These are phyloP conservation scores for Amblyteles armatorius DNA, from an alignment of 2,888 invertebrate genomes.

Conservation along the genomic window DNA sequence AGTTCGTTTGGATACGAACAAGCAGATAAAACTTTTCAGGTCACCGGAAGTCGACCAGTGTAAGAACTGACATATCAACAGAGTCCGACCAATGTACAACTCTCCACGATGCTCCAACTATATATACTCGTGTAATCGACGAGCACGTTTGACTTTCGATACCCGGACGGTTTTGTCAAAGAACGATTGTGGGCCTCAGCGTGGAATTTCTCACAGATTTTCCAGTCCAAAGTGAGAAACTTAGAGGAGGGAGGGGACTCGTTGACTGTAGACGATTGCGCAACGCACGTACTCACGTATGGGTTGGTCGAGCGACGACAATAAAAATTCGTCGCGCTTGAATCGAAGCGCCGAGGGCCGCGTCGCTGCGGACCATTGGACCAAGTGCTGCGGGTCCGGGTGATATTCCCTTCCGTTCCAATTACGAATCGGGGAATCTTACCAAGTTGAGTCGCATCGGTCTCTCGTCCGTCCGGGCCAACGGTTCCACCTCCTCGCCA, in stretches of 20 bases:
- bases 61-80: conserved; percentile 51
- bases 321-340: conserved; percentile 24
- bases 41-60: conserved; percentile 69
- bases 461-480: conserved; percentile 9
- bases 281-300: conserved; percentile 23
- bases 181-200: conserved; percentile 36
- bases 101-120: neutral
- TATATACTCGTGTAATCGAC: conserved; percentile 7
- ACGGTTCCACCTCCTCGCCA: neutral
- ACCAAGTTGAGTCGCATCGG: conserved; percentile 32
- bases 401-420: conserved; percentile 66
- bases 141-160: conserved; percentile 44
- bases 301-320: conserved; percentile 3
- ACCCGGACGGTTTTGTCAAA: conserved; percentile 4
- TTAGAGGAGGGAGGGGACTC: conserved; percentile 9
- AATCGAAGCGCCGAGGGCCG: conserved; percentile 16
- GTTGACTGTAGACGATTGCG: conserved; percentile 54
- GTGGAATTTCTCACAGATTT: conserved; percentile 42
- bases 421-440: conserved; percentile 58
- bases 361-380: conserved; percentile 36
- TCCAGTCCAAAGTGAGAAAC: conserved; percentile 30
- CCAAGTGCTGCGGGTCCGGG: conserved; percentile 53
- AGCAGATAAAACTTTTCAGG: conserved; percentile 67
- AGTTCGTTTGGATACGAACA: conserved; percentile 53
- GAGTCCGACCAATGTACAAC: neutral